These are phyloP conservation scores for Chroicocephalus ridibundus DNA, from an alignment of 2,113 vertebrate genomes.

Conservation along the genomic window DNA sequence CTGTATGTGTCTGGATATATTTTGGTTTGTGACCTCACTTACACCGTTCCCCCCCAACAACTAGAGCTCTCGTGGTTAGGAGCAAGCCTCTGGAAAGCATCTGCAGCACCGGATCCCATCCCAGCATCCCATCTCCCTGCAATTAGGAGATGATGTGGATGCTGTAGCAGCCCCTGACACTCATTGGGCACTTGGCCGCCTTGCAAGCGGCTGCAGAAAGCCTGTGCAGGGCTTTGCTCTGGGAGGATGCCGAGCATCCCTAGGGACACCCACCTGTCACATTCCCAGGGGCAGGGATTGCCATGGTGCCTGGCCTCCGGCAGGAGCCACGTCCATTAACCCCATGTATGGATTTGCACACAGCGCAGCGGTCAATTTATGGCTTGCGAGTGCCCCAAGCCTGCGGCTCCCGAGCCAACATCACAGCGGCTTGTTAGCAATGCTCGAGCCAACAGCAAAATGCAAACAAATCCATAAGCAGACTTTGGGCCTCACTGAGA, in stretches of 20 bases:
- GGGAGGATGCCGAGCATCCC: neutral
- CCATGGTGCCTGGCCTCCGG: neutral
- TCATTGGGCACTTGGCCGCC: neutral
- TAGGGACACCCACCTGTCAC: neutral
- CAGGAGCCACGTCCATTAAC: neutral
- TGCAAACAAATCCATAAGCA: neutral
- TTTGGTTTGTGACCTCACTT: conserved; percentile 67
- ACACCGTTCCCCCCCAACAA: neutral
- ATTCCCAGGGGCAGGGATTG: neutral
- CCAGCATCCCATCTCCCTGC: neutral
- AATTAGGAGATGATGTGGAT: fast-evolving
- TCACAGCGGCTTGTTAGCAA: neutral
- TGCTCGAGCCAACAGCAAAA: neutral
- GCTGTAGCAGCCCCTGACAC: neutral
- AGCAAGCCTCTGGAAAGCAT: neutral
- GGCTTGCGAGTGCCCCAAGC: fast-evolving
- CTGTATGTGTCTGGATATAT: conserved; percentile 69
- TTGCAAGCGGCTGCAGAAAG: neutral
- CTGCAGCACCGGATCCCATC: fast-evolving
- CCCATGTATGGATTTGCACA: neutral
- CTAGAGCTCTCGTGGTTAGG: neutral
- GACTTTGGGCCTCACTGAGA: neutral
- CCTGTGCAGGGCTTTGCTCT: neutral
- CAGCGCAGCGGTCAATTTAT: neutral
- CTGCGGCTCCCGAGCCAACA: neutral